Base-by-base conservation (phyloP, 2,797 vertebrate genomes). In the Poecilia velifera region DNA sequence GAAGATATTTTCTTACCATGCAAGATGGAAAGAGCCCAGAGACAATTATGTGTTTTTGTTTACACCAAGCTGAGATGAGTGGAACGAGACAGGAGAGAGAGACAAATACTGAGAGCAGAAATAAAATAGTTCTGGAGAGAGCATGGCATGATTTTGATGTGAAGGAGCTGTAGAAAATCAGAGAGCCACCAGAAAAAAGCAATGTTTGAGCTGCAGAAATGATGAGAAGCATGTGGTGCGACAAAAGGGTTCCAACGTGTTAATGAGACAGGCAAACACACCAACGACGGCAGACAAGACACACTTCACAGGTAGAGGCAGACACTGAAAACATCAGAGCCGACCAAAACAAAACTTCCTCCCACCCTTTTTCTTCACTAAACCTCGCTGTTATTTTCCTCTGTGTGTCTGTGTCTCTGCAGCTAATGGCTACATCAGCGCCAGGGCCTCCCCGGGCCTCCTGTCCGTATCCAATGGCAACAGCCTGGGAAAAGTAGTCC, bases 381-480 rank as follows among this genome's bases (percentile, higher is more conserved):
- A 76, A 49, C 78, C 80, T 78, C 70, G 25, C 57, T 71, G 12
- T 71, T 71, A 43, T 28, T 45, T 71, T 9, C n/a, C 22, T 84
- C 76, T 41, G 73, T 82, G 39, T 74, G 6, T 82, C 25, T 92
- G 36, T 89, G 9, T 0, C 62, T 72, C 47, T 86, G 46, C 79
- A 99, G 98, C 97, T 25, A 99, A 99, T 0, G 98, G 98, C 86
- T 99, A 99, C 46, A 96, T 97, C 91, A 99, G 98, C 22, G 98
- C 97, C 90, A 95, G 98, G 86, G 97, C 97, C 87, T 99, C 98
- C 28, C 98, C 98, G 0, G 97, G 97, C 53, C 98, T 99, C 80
- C 97, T 99, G 76, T 97, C 97, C 0, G 96, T 98, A 77, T 97
- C 98, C 95, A 99, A 99, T 0, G 98, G 98, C 93, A 98, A 96